Conservation (phyloP, 2,888 invertebrate species). For the Iselma pallidipennis region DNA sequence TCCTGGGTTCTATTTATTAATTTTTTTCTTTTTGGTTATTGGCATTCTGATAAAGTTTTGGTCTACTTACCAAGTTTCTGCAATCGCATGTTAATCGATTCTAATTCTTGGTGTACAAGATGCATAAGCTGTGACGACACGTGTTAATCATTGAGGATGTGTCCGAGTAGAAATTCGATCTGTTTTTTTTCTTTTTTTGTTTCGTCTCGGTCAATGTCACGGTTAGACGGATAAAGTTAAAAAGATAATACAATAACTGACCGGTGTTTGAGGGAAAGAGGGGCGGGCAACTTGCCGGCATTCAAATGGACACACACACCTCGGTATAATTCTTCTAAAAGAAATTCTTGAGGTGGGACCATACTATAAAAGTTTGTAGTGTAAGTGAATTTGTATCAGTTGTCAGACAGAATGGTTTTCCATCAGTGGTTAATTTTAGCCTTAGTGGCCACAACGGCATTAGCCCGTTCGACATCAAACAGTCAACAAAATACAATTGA, state of each 20-base stretch:
- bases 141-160: constrained; percentile 36
- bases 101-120: constrained; percentile 23
- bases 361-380: constrained; percentile 51
- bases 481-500: constrained; percentile 55
- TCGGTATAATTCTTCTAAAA: constrained; percentile 35
- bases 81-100: constrained; percentile 42
- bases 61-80: constrained; percentile 46
- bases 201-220: constrained; percentile 47
- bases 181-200: constrained; percentile 42
- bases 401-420: constrained; percentile 57
- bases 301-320: constrained; percentile 4
- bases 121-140: constrained; percentile 41
- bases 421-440: constrained; percentile 62
- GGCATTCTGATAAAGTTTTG: constrained; percentile 42
- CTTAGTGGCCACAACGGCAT: constrained; percentile 59
- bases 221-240: constrained; percentile 25
- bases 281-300: constrained; percentile 21
- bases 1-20: not conserved
- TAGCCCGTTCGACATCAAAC: constrained; percentile 60
- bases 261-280: constrained; percentile 16
- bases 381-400: constrained; percentile 55
- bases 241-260: constrained; percentile 25
- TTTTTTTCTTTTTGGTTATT: constrained; percentile 22
- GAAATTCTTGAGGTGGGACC: constrained; percentile 49
- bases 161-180: constrained; percentile 46